Conservation (phyloP, 2,888 invertebrate genomes). For the Andrena marginata region DNA sequence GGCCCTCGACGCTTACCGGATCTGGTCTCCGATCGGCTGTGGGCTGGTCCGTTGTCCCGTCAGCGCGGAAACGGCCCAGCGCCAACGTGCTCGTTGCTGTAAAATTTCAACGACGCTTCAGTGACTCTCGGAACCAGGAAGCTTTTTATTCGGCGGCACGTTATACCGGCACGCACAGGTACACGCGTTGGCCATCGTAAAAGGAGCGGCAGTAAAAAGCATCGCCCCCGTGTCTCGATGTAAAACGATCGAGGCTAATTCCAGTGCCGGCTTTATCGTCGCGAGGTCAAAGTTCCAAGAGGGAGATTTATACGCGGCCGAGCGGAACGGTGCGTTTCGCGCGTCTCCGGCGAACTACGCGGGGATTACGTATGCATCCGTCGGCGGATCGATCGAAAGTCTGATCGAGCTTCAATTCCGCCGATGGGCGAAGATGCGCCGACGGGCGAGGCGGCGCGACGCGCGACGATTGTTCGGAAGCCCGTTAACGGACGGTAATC, state of each 20-base stretch:
- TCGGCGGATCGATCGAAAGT: slow-evolving; percentile 29
- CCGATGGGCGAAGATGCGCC: slow-evolving; percentile 51
- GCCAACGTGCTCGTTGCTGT: background rate
- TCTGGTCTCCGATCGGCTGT: too few relatives aligned
- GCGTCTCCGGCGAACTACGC: slow-evolving; percentile 3
- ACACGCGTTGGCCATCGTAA: background rate
- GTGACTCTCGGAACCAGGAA: background rate
- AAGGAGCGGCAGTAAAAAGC: slow-evolving; percentile 13
- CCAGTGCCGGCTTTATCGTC: slow-evolving; percentile 26
- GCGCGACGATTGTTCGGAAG: slow-evolving; percentile 63
- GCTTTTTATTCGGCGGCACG: slow-evolving; percentile 16
- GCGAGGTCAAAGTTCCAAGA: slow-evolving; percentile 8
- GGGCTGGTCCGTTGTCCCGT: too few relatives aligned
- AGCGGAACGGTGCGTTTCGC: too few relatives aligned
- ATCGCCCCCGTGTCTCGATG: background rate
- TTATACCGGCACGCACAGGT: too few relatives aligned
- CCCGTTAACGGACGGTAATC: slow-evolving; percentile 61
- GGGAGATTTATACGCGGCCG: background rate
- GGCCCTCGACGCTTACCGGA: too few relatives aligned
- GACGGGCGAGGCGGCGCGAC: slow-evolving; percentile 23
- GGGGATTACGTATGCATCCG: slow-evolving; percentile 36
- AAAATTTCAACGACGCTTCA: background rate
- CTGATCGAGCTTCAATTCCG: slow-evolving; percentile 41
- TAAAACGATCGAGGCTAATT: slow-evolving; percentile 26
- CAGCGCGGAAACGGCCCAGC: background rate